phyloP scores from a whole-genome alignment of 1,140 invertebrate species.

The Zeugodacus cucurbitae region DNA sequence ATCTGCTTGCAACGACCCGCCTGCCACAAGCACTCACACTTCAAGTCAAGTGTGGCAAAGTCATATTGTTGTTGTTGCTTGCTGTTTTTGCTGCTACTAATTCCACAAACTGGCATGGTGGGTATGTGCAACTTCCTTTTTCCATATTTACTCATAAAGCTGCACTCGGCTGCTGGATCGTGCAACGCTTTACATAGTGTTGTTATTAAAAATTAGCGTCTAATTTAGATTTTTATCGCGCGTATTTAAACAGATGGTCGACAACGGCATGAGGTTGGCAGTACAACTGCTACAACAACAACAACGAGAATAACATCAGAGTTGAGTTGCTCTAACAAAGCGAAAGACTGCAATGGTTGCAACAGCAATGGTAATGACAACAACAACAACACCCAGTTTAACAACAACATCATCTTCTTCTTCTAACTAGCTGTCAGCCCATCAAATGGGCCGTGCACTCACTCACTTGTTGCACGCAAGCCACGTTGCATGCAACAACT shows the following conservation, averaged over 20 bases:
- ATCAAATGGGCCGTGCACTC: background rate
- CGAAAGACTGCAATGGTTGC: no score
- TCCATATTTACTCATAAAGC: background rate
- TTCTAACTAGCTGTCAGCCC: slow-evolving; percentile 8
- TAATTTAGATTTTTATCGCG: slow-evolving; percentile 36
- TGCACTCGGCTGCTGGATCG: background rate
- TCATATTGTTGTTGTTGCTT: background rate
- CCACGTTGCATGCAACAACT: background rate
- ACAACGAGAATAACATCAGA: background rate
- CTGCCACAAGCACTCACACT: background rate
- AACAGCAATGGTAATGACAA: no score
- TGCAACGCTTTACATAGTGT: background rate
- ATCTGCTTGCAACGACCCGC: slow-evolving; percentile 27
- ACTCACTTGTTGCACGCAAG: background rate
- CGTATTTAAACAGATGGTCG: slow-evolving; percentile 1
- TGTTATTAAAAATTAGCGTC: slow-evolving; percentile 38
- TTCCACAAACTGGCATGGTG: background rate
- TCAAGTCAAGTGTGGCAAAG: background rate
- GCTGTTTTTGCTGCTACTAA: background rate
- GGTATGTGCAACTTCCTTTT: slow-evolving; percentile 20
- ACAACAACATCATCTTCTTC: background rate
- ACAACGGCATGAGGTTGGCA: background rate
- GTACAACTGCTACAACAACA: background rate
- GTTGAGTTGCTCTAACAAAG: background rate
- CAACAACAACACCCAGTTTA: background rate